Evolutionary conservation across 2,113 vertebrate species (phyloP).

Genomic region (Cynopterus brachyotis): DNA sequence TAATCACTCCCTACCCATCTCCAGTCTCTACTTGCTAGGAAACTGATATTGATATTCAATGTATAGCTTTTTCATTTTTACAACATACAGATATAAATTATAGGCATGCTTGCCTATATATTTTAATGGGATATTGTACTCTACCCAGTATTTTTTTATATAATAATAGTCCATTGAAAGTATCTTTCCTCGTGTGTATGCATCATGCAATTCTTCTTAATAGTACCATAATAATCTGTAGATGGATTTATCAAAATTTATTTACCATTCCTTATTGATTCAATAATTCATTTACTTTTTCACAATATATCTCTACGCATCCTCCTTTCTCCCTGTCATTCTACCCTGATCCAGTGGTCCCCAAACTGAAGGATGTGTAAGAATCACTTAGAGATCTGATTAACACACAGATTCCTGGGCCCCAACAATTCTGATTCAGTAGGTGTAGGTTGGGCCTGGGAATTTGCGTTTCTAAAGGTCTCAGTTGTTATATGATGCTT

Average conservation of each 20-base stretch:
- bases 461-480: neutral
- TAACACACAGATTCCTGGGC: neutral
- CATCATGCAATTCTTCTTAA: neutral
- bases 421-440: neutral
- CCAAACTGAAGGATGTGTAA: neutral
- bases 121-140: neutral
- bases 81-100: neutral
- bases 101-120: neutral
- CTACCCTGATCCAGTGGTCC: fast-evolving
- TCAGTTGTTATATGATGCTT: neutral
- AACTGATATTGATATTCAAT: neutral
- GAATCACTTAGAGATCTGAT: neutral
- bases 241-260: neutral
- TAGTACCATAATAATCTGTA: neutral
- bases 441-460: too few species aligned
- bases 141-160: neutral
- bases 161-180: neutral
- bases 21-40: neutral
- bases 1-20: neutral
- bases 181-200: neutral
- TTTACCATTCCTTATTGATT: neutral
- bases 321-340: neutral
- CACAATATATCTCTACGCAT: neutral
- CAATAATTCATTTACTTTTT: neutral
- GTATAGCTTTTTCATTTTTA: neutral